Base-by-base conservation (phyloP, 1,140 invertebrate genomes). In the Stratiolaelaps scimitus region DNA sequence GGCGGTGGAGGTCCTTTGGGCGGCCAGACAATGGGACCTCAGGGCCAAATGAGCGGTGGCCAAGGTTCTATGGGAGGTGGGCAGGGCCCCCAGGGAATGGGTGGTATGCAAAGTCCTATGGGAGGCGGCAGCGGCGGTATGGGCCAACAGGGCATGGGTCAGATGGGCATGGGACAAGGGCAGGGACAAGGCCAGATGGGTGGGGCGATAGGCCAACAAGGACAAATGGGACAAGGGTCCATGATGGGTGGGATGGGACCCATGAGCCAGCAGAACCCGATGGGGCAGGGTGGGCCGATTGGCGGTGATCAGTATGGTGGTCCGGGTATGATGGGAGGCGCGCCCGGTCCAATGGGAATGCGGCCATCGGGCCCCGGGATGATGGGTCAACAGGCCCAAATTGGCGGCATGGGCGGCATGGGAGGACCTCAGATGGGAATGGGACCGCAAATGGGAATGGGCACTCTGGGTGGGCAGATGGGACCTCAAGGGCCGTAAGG, bases 151-250 rank as follows among this genome's bases (percentile, higher is more conserved):
- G 10, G 13, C 10, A 17, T 26, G 23, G 53, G 53, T 26, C 26
- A 60, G 17, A 60, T 60, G 53, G 23, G 23, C 15, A 60, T 60
- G 53, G 15, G 15, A 20, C 53, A 17, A 26, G 23, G 26, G 1
- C 53, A 60, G 34, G 26, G 28, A 15, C 20, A 23, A 28, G 28
- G 34, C 23, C 53, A 26, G 2, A 60, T 60, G 53, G 53, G 53
- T 15, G 53, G 26, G 4, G 17, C 53, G 1, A 60, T 60, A 23
- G 23, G 23, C 5, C 26, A 60, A 17, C 53, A 60, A 23, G 26
- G 34, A 23, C 53, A 60, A 26, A 60, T 60, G 53, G 53, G 53
- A 40, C 15, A 48, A 23, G 47, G 53, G 53, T 60, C 23, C 34
- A 40, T n/a, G 10, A 60, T 60, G 53, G 15, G 15, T 29, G 26